A percentile compares a stretch with the other conserved stretches of the same genome.
Evolutionary conservation across 2,113 vertebrate species (phyloP).

Genomic region (Ictalurus furcatus): DNA sequence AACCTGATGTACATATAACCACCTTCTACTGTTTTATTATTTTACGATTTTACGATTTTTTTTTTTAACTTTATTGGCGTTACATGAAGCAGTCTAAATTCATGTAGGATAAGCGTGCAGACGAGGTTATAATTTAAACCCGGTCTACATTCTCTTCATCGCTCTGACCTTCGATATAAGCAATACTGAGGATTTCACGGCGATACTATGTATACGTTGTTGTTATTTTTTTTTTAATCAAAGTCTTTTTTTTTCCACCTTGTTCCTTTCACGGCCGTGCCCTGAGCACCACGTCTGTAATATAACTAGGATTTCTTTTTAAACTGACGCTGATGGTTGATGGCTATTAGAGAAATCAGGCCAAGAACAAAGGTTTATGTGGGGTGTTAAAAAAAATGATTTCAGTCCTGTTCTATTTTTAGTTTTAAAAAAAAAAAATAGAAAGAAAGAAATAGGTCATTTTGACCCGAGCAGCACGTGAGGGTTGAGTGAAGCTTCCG

Average conservation of each 20-base stretch:
- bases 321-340: neutral
- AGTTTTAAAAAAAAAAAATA: neutral
- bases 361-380: neutral
- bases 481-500: neutral
- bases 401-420: slow-evolving; percentile 9
- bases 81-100: neutral
- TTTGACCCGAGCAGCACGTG: slow-evolving; percentile 5
- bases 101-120: neutral
- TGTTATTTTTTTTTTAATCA: neutral
- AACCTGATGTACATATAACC: too few species aligned
- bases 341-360: neutral
- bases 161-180: neutral
- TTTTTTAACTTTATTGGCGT: too few species aligned
- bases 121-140: neutral
- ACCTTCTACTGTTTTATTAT: too few species aligned
- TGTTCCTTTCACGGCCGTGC: neutral
- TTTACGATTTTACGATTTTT: too few species aligned
- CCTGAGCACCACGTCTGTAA: neutral
- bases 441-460: neutral
- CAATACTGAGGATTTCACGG: neutral
- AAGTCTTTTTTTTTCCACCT: neutral
- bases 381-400: neutral
- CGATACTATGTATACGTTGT: neutral
- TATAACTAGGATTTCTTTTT: neutral
- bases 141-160: neutral